phyloP scores from a whole-genome alignment of 2,888 invertebrate species.

The Beris morrisii region DNA sequence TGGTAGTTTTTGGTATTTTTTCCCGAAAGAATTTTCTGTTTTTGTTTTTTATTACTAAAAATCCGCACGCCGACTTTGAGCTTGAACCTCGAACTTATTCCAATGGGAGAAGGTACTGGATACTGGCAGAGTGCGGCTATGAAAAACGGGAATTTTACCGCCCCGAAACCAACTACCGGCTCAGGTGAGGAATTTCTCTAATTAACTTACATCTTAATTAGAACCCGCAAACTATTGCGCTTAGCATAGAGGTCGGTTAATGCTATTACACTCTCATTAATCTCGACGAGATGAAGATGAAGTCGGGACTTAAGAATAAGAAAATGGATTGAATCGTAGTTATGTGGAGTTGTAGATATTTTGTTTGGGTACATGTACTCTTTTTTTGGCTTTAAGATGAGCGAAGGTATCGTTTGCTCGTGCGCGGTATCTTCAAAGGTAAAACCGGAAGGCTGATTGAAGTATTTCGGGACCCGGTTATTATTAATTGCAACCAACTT shows the following conservation, averaged over 20 bases:
- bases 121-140: neutral
- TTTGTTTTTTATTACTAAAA: too few relatives aligned
- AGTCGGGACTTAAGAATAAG: neutral
- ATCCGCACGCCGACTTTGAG: too few relatives aligned
- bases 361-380: constrained; percentile 1
- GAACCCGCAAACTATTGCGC: constrained; percentile 35
- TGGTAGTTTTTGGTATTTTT: constrained; percentile 28
- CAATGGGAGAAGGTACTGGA: too few relatives aligned
- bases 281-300: constrained; percentile 21
- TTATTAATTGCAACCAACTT: constrained; percentile 31
- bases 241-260: constrained; percentile 35
- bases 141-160: constrained; percentile 21
- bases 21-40: neutral
- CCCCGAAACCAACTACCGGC: constrained; percentile 32
- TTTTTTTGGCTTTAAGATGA: constrained; percentile 10
- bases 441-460: constrained; percentile 28
- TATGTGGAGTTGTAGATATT: neutral
- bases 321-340: neutral
- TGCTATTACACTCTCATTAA: constrained; percentile 39
- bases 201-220: constrained; percentile 40
- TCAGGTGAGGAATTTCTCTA: constrained; percentile 38
- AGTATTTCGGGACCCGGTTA: constrained; percentile 30
- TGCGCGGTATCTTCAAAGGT: constrained; percentile 26
- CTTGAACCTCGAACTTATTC: too few relatives aligned
- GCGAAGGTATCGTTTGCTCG: constrained; percentile 22